Base-by-base conservation (phyloP, 2,888 invertebrate genomes). In the Drosophila macrospina region DNA sequence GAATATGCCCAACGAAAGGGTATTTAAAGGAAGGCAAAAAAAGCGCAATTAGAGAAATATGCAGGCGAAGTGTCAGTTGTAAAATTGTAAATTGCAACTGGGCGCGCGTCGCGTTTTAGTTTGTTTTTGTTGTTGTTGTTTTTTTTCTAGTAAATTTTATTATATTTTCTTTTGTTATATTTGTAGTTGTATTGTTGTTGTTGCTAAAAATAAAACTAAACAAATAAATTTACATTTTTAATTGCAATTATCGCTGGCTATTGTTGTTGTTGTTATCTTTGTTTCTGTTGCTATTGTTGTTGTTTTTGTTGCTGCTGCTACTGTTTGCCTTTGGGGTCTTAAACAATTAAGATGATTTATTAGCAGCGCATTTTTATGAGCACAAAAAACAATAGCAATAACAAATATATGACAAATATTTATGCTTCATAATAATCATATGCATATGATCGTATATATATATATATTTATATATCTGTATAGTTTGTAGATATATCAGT, bases 211-310 rank as follows among this genome's bases (percentile, higher is more conserved):
- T 86, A 88, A 77, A 87, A 65, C 82, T 71, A 78, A 70, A 72
- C 37, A 74, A 84, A 86, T 86, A 80, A 81, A 86, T 88, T 86
- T 78, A 86, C 80, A 86, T 88, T 86, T 88, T 86, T 86, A 88
- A 88, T 86, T 88, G 88, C 86, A 84, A 84, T 80, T 80, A 83
- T 86, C 79, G 73, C 80, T 75, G 64, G 51, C 79, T 65, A 67
- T 79, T 85, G 59, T 78, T 79, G 70, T 75, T 47, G 32, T 30
- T 66, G 32, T 28, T 37, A 45, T 28, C 34, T 16, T n/a, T n/a
- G n/a, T n/a, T n/a, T n/a, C n/a, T n/a, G n/a, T 34, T 66, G 39
- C 20, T 41, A 26, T 34, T 66, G 39, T 20, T 42, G 60, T 26
- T 65, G 44, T 20, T 56, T 57, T 42, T 59, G 55, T 36, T 71